phyloP scores from a whole-genome alignment of 2,797 vertebrate species.

The Kryptolebias ocellatus region DNA sequence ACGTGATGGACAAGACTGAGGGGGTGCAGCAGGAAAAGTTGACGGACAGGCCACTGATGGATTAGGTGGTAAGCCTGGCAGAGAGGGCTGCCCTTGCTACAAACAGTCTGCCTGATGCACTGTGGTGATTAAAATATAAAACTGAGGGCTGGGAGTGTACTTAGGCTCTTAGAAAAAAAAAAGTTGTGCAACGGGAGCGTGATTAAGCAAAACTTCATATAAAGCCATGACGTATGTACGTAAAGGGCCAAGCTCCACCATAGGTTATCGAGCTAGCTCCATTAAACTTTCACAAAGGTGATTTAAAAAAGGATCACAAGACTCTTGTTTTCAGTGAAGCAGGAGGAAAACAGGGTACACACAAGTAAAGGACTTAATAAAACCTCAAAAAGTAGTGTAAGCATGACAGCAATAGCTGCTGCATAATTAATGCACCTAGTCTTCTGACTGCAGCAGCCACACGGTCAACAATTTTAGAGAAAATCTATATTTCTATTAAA shows the following conservation, averaged over 20 bases:
- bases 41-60: constrained; percentile 72
- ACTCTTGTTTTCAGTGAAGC: constrained; percentile 38
- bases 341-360: constrained; percentile 6
- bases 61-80: constrained; percentile 80
- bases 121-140: constrained; percentile 78
- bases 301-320: constrained; percentile 59
- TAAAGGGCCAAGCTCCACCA: constrained; percentile 16
- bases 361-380: constrained; percentile 49
- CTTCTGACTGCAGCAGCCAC: constrained; percentile 61
- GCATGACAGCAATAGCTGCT: constrained; percentile 63
- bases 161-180: constrained; percentile 45
- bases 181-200: constrained; percentile 13
- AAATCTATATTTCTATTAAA: constrained; percentile 64
- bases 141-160: constrained; percentile 42
- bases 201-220: constrained; percentile 23
- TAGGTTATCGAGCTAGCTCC: constrained; percentile 40
- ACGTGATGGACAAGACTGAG: constrained; percentile 60
- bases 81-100: constrained; percentile 75
- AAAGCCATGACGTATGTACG: constrained; percentile 13
- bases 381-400: constrained; percentile 38
- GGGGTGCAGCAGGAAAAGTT: constrained; percentile 58
- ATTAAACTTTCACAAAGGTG: neutral
- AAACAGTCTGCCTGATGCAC: constrained; percentile 70
- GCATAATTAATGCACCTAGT: constrained; percentile 74
- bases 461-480: constrained; percentile 58